A percentile compares a stretch with the other conserved stretches of the same genome.
Evolutionary conservation across 1,140 invertebrate genomes (phyloP).

Genomic region (Cylas formicarius): DNA sequence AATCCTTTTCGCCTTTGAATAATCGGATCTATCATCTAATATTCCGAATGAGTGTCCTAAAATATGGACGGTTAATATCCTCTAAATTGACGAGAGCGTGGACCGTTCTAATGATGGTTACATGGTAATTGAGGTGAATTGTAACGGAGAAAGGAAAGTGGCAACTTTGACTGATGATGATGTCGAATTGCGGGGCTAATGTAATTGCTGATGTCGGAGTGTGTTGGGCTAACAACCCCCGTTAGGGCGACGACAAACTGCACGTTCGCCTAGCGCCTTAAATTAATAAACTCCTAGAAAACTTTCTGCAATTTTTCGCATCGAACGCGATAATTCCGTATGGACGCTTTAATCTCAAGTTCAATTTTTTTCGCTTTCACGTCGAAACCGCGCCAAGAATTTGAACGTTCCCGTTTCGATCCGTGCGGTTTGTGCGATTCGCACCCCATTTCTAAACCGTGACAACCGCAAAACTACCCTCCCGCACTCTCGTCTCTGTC

Average conservation of each 20-base stretch:
- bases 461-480: conserved; percentile 22
- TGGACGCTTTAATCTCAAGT: background rate
- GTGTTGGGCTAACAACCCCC: conserved; percentile 23
- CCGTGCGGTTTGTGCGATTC: conserved; percentile 10
- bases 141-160: conserved; percentile 27
- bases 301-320: too few relatives aligned
- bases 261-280: background rate
- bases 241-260: conserved; percentile 10
- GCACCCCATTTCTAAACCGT: conserved; percentile 16
- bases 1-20: too few relatives aligned
- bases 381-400: background rate
- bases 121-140: conserved; percentile 31
- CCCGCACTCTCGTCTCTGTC: conserved; percentile 20
- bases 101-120: conserved; percentile 15
- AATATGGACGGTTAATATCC: conserved; percentile 4
- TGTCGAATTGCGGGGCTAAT: conserved; percentile 32
- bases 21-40: too few relatives aligned
- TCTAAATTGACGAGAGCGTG: conserved; percentile 4
- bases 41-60: too few relatives aligned
- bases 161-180: conserved; percentile 31
- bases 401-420: background rate
- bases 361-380: background rate
- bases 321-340: background rate
- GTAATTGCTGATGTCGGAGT: conserved; percentile 32
- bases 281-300: background rate